Evolutionary conservation across 2,113 vertebrate species (phyloP).

Genomic region (Symphodus melops): DNA sequence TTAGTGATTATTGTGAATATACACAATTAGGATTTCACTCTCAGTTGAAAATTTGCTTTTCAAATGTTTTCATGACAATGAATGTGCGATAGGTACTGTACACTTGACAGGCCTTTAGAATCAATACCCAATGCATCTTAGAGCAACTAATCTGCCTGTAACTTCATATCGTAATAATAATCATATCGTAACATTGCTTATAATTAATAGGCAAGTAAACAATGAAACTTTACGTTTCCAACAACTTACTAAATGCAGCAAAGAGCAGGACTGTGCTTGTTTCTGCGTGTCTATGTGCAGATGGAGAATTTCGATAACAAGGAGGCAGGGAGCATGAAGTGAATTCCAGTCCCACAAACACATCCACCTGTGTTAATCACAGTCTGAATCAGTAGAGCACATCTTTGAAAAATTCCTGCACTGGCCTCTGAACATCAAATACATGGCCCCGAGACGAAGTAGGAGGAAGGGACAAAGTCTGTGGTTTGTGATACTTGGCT

Average conservation of each 20-base stretch:
- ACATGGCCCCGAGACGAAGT: not conserved
- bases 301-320: not conserved
- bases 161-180: too few relatives aligned
- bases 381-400: conserved; percentile 20
- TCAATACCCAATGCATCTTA: not conserved
- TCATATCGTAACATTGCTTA: not conserved
- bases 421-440: conserved; percentile 23
- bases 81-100: not conserved
- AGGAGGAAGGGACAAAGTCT: conserved; percentile 12
- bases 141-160: not conserved
- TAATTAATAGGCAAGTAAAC: not conserved
- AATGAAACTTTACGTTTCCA: not conserved
- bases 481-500: conserved; percentile 36
- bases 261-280: not conserved
- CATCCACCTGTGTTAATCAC: conserved; percentile 9
- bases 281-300: not conserved
- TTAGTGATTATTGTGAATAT: not conserved
- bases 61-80: not conserved
- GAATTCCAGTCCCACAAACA: conserved; percentile 13
- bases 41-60: too few relatives aligned
- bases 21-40: not conserved
- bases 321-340: not conserved
- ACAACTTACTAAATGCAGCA: not conserved
- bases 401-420: conserved; percentile 25
- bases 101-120: not conserved